Percentiles rank a stretch among this genome's conserved stretches.
Evolutionary conservation across 2,888 invertebrate species (phyloP).

Genomic region (Meiosimyza platycephala): DNA sequence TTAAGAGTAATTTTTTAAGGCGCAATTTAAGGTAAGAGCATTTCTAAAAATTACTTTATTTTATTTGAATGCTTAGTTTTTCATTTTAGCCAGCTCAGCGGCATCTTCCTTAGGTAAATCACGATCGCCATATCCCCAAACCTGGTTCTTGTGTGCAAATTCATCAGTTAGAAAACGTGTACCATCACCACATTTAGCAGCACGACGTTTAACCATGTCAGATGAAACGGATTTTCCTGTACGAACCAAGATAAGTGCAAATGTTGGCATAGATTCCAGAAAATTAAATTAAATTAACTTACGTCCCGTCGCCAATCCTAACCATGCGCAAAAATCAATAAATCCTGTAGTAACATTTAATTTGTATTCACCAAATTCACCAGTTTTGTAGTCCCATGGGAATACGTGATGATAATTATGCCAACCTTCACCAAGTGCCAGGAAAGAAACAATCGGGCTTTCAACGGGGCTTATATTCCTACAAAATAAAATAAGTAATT

Average conservation of each 20-base stretch:
- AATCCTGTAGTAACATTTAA: constrained; percentile 82
- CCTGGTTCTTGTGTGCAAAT: constrained; percentile 61
- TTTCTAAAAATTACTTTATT: background rate
- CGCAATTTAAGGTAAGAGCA: background rate
- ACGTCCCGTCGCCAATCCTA: constrained; percentile 87
- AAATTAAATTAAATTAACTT: constrained; percentile 53
- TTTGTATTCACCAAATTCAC: constrained; percentile 74
- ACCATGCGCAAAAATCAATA: constrained; percentile 80
- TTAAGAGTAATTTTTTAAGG: background rate
- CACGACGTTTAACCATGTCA: constrained; percentile 71
- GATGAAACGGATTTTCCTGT: constrained; percentile 71
- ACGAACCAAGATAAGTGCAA: background rate
- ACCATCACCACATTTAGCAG: constrained; percentile 73
- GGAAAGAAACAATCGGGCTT: constrained; percentile 78
- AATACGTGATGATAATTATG: constrained; percentile 85
- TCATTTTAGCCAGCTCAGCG: constrained; percentile 70
- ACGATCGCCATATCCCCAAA: constrained; percentile 76
- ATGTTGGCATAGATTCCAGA: background rate
- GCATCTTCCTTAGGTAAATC: constrained; percentile 72
- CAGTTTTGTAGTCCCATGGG: constrained; percentile 79
- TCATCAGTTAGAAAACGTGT: constrained; percentile 66
- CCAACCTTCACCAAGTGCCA: constrained; percentile 85
- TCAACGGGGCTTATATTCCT: constrained; percentile 81
- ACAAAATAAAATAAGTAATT: constrained; percentile 32
- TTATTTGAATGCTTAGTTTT: constrained; percentile 55